Evolutionary conservation across 1,140 invertebrate genomes (phyloP).

Genomic region (Sarcophaga peregrina): DNA sequence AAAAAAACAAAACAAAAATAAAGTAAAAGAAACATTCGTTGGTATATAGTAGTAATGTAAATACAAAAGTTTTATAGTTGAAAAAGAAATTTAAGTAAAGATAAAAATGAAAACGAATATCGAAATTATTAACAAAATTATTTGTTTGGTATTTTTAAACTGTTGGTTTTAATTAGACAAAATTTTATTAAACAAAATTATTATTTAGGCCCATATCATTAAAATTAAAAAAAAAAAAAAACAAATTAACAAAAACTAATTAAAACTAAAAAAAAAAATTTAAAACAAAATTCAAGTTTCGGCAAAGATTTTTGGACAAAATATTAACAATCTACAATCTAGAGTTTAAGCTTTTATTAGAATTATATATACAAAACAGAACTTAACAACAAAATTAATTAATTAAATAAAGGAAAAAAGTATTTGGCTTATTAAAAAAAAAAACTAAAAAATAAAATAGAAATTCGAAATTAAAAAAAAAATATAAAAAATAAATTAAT

Average conservation of each 20-base stretch:
- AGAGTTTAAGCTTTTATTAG: conserved; percentile 34
- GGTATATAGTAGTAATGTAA: conserved; percentile 13
- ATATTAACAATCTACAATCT: conserved; percentile 23
- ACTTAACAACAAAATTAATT: conserved; percentile 12
- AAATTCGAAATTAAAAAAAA: conserved; percentile 45
- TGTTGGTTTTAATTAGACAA: conserved; percentile 40
- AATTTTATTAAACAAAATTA: conserved; percentile 33
- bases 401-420: conserved; percentile 47
- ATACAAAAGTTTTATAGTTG: conserved; percentile 44
- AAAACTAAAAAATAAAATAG: conserved; percentile 11
- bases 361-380: conserved; percentile 32
- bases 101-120: background rate
- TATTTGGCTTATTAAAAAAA: conserved; percentile 50
- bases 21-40: background rate
- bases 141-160: conserved; percentile 39
- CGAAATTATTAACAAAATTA: conserved; percentile 41
- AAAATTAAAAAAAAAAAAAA: conserved; percentile 26
- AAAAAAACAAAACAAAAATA: background rate
- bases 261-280: background rate
- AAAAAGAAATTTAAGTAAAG: conserved; percentile 21
- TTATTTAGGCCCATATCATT: conserved; percentile 41
- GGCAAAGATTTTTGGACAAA: conserved; percentile 41
- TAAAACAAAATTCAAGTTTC: conserved; percentile 39
- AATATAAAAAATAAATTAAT: conserved; percentile 53
- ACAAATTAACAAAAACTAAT: background rate